Conservation (phyloP, 2,797 vertebrate genomes). For the Macrochelys suwanniensis region DNA sequence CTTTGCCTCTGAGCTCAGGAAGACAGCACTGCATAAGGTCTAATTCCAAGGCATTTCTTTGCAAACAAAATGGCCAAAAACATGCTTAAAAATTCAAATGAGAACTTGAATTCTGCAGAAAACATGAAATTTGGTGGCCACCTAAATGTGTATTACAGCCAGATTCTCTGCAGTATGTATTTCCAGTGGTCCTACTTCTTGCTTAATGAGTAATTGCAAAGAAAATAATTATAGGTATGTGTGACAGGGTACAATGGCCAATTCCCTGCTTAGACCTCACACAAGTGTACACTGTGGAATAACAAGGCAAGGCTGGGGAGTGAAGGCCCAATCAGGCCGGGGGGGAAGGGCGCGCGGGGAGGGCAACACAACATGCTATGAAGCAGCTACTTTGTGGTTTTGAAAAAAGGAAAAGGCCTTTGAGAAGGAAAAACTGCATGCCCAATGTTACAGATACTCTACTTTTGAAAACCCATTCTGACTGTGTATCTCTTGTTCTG, state of each 20-base stretch:
- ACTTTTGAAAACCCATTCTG: slow-evolving; percentile 21
- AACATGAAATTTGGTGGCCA: slow-evolving; percentile 42
- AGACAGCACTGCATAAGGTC: slow-evolving; percentile 70
- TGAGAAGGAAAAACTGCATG: not conserved
- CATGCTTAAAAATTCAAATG: slow-evolving; percentile 65
- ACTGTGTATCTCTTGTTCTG: not conserved
- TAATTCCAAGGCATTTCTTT: slow-evolving; percentile 68
- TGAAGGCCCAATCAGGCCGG: not conserved
- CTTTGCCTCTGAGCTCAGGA: slow-evolving; percentile 67
- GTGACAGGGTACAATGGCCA: slow-evolving; percentile 1
- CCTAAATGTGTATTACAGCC: not conserved
- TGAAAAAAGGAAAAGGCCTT: not conserved
- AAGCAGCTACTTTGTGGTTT: not conserved
- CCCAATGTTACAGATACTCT: not conserved
- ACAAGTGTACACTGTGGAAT: not conserved
- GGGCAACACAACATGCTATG: not conserved
- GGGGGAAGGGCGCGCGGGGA: not conserved
- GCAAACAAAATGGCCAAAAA: slow-evolving; percentile 45
- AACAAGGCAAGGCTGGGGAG: not conserved
- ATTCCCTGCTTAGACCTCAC: not conserved
- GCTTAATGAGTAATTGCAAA: not conserved
- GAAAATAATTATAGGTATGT: slow-evolving; percentile 33
- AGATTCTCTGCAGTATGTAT: slow-evolving; percentile 26
- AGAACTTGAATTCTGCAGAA: slow-evolving; percentile 52
- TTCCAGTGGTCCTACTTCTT: not conserved